Base-by-base conservation (phyloP, 2,113 vertebrate genomes). In the Pseudopodoces humilis region DNA sequence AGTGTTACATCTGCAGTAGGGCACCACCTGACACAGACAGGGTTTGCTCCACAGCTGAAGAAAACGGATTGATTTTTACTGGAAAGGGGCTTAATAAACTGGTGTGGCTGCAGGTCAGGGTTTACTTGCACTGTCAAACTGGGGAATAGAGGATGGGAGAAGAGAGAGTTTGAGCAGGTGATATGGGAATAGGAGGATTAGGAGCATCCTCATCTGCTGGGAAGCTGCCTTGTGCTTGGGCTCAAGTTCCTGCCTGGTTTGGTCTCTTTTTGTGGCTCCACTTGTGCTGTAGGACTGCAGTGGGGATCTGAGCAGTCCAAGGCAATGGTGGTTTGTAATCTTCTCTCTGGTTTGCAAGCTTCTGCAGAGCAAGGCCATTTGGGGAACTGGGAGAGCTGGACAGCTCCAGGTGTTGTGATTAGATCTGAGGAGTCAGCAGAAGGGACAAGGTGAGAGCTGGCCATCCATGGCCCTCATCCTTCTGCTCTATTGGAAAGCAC, bases 181-280 rank as follows among this genome's bases (percentile, higher is more conserved):
- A 52, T 41, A 6, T 1, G 25, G 55, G 64, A 84, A 18, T 17
- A 49, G 44, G 10, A 76, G 41, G 14, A 3, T 22, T 52, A 27
- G 50, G 16, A 89, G 11, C n/a, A 68, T 52, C 65, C 49, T 41
- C 22, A 47, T 65, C 11, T 49, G 41, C 5, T 22, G 15, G 37
- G 13, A 69, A 92, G 33, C 13, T 3, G 2, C 28, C 3, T 1
- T 4, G 1, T 13, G 2, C 41, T n/a, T 52, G 35, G 47, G 50
- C 35, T 83, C 44, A 52, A 50, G 63, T 39, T 83, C 49, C 39
- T 72, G 39, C 15, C 24, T 70, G 6, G 13, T 19, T 30, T 80
- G 43, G 23, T 80, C 21, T 65, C 21, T 13, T 55, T 53, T 23
- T n/a, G 28, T 31, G 17, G 44, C 44, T 93, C n/a, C 23, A 5